A percentile compares a stretch with the other conserved stretches of the same genome.
Conservation (phyloP, 2,797 vertebrate genomes). For the Lacerta agilis region DNA sequence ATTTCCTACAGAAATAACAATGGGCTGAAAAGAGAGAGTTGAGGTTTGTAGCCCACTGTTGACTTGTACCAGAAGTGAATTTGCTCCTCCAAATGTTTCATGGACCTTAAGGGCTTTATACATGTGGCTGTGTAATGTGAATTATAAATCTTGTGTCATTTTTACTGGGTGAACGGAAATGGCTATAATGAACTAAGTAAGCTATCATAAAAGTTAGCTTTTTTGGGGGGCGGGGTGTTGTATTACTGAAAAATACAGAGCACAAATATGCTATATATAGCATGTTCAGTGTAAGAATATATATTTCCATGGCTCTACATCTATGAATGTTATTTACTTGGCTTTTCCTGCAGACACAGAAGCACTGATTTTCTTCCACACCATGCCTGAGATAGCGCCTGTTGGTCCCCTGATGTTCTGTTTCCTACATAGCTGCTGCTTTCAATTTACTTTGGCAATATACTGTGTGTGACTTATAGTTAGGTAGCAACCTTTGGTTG, state of each 20-base stretch:
- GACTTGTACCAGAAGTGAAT: not conserved
- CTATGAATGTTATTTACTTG: not conserved
- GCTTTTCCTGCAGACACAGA: not conserved
- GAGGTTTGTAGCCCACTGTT: not conserved
- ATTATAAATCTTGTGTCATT: not conserved
- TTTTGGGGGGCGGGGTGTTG: not conserved
- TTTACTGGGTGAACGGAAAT: not conserved
- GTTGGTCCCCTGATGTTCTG: not conserved
- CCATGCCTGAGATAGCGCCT: not conserved
- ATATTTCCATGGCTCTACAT: not conserved
- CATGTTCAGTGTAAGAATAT: not conserved
- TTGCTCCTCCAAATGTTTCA: not conserved
- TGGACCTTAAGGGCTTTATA: not conserved
- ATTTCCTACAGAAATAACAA: not conserved
- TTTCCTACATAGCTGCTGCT: slow-evolving; percentile 8
- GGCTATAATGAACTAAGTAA: slow-evolving; percentile 30
- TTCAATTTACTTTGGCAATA: slow-evolving; percentile 48
- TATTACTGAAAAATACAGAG: slow-evolving; percentile 15
- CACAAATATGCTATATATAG: slow-evolving; percentile 20
- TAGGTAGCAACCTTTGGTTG: slow-evolving; percentile 28
- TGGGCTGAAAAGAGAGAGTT: not conserved
- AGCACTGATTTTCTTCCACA: not conserved
- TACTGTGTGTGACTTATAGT: not conserved
- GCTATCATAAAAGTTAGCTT: not conserved
- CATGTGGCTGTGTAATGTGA: rapidly evolving